Evolutionary conservation across 2,888 invertebrate species (phyloP).

Genomic region (Dasypogon diadema): DNA sequence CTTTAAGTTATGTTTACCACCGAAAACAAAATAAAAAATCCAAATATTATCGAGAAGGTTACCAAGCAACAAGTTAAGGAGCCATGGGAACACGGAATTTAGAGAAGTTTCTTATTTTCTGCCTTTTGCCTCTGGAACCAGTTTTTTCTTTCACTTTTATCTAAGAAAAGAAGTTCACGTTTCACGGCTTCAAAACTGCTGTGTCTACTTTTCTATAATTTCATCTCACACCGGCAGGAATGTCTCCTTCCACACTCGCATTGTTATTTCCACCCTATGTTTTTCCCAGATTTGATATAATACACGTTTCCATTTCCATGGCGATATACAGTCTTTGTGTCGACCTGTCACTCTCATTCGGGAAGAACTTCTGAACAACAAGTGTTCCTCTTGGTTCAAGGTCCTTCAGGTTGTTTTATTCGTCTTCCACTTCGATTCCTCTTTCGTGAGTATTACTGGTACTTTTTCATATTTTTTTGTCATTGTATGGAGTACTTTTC

Average conservation of each 20-base stretch:
- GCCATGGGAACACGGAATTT: conserved; percentile 37
- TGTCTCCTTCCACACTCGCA: background rate
- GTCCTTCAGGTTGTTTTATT: conserved; percentile 48
- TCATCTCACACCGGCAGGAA: background rate
- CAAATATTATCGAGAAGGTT: conserved; percentile 31
- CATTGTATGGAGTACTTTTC: background rate
- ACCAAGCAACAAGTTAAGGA: conserved; percentile 51
- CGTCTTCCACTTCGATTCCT: conserved; percentile 18
- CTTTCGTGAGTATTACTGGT: conserved; percentile 38
- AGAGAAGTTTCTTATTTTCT: conserved; percentile 1
- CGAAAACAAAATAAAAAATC: background rate
- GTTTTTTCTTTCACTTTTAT: background rate
- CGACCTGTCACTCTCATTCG: conserved; percentile 43
- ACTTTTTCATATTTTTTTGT: conserved; percentile 22
- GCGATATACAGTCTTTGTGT: conserved; percentile 45
- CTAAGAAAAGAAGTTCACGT: conserved; percentile 23
- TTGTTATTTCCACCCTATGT: conserved; percentile 37
- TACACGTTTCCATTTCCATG: conserved; percentile 34
- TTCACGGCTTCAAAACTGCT: conserved; percentile 20
- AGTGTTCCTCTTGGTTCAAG: conserved; percentile 41
- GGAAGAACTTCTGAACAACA: conserved; percentile 41
- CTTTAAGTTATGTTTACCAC: conserved; percentile 24
- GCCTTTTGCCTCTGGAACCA: background rate
- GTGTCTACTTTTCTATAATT: conserved; percentile 44
- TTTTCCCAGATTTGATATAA: conserved; percentile 36